A percentile compares a stretch with the other conserved stretches of the same genome.
Conservation (phyloP, 1,140 invertebrate genomes). For the Tetraneura akinire region DNA sequence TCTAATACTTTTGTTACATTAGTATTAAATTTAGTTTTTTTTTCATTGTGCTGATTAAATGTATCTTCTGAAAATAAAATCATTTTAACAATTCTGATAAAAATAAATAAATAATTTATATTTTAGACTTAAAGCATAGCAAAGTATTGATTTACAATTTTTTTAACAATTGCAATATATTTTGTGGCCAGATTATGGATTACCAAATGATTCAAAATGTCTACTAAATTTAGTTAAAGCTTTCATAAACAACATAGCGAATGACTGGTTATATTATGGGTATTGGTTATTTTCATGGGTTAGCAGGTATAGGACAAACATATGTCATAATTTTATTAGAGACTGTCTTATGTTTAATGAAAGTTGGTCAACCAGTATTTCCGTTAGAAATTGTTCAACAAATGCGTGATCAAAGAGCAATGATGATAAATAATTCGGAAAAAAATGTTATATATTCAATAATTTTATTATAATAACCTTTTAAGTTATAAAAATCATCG, state of each 20-base stretch:
- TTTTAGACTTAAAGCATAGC: too few relatives aligned
- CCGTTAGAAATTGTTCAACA: constrained; percentile 89
- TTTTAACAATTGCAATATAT: constrained; percentile 90
- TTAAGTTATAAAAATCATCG: constrained; percentile 69
- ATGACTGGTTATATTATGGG: constrained; percentile 66
- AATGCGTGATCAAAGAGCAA: constrained; percentile 94
- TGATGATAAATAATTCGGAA: constrained; percentile 99
- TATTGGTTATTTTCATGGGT: constrained; percentile 75
- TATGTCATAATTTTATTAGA: constrained; percentile 97
- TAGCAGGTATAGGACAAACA: constrained; percentile 90
- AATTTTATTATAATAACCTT: too few relatives aligned
- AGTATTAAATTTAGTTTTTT: background rate
- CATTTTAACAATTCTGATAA: too few relatives aligned
- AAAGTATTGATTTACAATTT: too few relatives aligned
- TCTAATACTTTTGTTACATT: constrained; percentile 9
- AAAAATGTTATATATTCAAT: too few relatives aligned
- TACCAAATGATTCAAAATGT: constrained; percentile 86
- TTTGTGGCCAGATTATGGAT: constrained; percentile 98
- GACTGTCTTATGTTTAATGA: constrained; percentile 91
- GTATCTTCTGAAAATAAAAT: constrained; percentile 22
- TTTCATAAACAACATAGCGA: constrained; percentile 65
- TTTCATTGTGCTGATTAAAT: background rate
- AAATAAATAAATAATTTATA: too few relatives aligned
- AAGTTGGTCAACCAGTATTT: constrained; percentile 92
- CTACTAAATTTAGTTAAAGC: constrained; percentile 88